Base-by-base conservation (phyloP, 2,888 invertebrate species). In the Tinea pellionella region DNA sequence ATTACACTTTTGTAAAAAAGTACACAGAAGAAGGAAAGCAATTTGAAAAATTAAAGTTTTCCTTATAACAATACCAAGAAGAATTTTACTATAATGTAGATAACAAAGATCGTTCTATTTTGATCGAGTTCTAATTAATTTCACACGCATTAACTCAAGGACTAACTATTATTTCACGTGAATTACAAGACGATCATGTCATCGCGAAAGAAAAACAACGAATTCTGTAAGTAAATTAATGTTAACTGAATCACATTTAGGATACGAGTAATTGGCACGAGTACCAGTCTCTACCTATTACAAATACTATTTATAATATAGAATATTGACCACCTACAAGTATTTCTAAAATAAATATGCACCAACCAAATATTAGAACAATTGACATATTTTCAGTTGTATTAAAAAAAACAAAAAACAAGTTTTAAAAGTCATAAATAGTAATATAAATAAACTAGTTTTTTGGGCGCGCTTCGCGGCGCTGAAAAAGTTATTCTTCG, bases 151-250 rank as follows among this genome's bases (percentile, higher is more conserved):
- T 47, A 47, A 15, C 47, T 47, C 47, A 47, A 47, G 47, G 47
- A 6, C 47, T 16, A 15, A 47, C 12, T 15, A 9, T 2, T 9
- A 16, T 47, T 47, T 47, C 6, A 47, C 47, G 47, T 47, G 59
- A 42, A 59, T 59, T 19, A 42, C 19, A 16, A 15, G 19, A 53
- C 53, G 19, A 47, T 9, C 62, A 72, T 74, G 75, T 63, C 71
- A 60, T 63, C 60, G 53, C 65, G 65, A 63, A 85, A 77, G 67
- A 65, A 63, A 63, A 71, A 75, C 65, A 85, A 86, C 67, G 74
- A 83, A 60, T 87, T 87, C 65, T 87, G 86, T 87, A 68, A 86
- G 86, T 85, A 68, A 29, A 59, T 13, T 32, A 43, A 9, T 47
- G 47, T 47, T 47, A 59, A 59, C 19, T 47, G 15, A 16, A 16